Percentiles rank a stretch among this genome's conserved stretches.
These are phyloP conservation scores for Hippocampus guttulatus DNA, from an alignment of 2,113 vertebrate genomes.

Conservation along the genomic window DNA sequence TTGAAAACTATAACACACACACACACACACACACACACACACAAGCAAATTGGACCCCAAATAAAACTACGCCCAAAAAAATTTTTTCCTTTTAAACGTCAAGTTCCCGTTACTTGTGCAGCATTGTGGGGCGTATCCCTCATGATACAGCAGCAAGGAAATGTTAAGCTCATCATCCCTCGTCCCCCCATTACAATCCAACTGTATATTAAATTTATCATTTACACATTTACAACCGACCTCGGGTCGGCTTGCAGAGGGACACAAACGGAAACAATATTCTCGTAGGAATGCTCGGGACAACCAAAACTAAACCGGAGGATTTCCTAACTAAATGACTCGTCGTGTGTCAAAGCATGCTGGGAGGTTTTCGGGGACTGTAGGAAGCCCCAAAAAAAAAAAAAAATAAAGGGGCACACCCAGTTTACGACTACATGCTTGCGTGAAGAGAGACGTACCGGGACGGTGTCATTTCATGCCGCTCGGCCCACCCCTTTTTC, in stretches of 20 bases:
- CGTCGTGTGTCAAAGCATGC: conserved; percentile 18
- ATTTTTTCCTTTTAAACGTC: conserved; percentile 8
- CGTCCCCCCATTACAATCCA: neutral
- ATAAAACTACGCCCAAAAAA: neutral
- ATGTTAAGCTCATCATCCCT: conserved; percentile 7
- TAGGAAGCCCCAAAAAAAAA: no score
- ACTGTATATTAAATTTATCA: conserved; percentile 50
- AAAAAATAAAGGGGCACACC: neutral
- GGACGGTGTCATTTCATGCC: neutral
- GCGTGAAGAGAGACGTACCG: neutral
- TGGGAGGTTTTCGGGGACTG: neutral
- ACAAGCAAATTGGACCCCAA: conserved; percentile 6
- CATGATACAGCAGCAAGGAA: conserved; percentile 39
- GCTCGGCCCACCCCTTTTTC: neutral
- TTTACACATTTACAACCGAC: conserved; percentile 68
- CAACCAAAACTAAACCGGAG: neutral
- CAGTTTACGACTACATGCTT: neutral
- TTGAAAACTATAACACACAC: neutral
- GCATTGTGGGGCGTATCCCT: conserved; percentile 39
- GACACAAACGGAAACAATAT: conserved; percentile 31
- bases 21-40: neutral
- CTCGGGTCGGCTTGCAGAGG: conserved; percentile 32
- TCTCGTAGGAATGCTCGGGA: neutral
- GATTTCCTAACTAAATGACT: neutral
- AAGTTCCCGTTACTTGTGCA: conserved; percentile 23